Conservation (phyloP, 2,888 invertebrate species). For the Erebia aethiops region DNA sequence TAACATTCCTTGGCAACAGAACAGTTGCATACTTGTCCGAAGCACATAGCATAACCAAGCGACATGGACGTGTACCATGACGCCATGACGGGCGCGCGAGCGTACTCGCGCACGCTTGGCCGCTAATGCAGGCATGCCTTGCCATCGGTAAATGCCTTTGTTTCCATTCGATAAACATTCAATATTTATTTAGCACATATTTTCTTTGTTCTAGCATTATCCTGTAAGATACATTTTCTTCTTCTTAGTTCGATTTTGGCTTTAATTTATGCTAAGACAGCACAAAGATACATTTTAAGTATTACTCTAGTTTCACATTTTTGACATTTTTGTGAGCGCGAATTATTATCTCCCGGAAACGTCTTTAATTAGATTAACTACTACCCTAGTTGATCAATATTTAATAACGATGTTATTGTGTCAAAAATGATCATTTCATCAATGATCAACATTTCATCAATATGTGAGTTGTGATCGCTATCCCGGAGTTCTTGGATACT, state of each 20-base stretch:
- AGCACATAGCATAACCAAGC: conserved; percentile 41
- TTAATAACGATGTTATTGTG: no score
- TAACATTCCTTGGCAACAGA: conserved; percentile 36
- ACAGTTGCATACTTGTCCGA: conserved; percentile 21
- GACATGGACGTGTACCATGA: conserved; percentile 44
- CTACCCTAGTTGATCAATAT: no score
- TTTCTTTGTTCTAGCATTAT: neutral
- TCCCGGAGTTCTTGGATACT: no score
- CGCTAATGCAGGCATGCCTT: conserved; percentile 38
- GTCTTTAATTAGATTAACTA: no score
- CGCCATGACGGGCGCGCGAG: conserved; percentile 42
- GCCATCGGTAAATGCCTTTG: conserved; percentile 28
- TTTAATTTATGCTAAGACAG: no score
- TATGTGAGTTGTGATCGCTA: no score
- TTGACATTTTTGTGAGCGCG: neutral
- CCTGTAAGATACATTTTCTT: neutral
- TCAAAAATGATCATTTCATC: no score
- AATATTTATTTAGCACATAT: conserved; percentile 8
- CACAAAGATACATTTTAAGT: neutral
- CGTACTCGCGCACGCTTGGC: conserved; percentile 43
- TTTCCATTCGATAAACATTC: conserved; percentile 15
- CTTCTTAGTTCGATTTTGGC: no score
- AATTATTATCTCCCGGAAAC: no score
- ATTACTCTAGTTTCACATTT: neutral
- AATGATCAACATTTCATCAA: no score